A percentile compares a stretch with the other conserved stretches of the same genome.
These are phyloP conservation scores for Berghia stephanieae DNA, from an alignment of 1,140 invertebrate genomes.

Conservation along the genomic window DNA sequence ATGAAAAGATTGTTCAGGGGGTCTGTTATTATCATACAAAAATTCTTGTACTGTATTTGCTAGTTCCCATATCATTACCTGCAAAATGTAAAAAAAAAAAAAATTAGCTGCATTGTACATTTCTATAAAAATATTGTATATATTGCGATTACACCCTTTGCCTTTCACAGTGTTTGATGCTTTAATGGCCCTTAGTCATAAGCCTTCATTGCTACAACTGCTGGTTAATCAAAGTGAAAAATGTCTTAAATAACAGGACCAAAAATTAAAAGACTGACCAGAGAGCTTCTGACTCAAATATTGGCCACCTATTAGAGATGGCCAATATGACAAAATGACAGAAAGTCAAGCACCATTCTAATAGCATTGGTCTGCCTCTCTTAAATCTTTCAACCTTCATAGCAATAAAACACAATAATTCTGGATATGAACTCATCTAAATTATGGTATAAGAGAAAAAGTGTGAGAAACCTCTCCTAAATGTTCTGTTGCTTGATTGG, in stretches of 20 bases:
- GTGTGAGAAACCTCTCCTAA: conserved; percentile 74
- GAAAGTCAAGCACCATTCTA: too few species aligned
- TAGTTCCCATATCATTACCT: conserved; percentile 79
- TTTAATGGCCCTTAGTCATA: neutral
- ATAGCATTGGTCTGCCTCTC: too few species aligned
- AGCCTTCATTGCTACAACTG: neutral
- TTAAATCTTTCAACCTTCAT: too few species aligned
- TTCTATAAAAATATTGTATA: neutral
- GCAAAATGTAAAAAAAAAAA: conserved; percentile 10
- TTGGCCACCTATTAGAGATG: too few species aligned
- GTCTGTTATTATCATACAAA: conserved; percentile 78
- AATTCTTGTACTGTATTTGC: conserved; percentile 76
- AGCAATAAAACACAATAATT: too few species aligned
- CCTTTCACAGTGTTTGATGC: neutral
- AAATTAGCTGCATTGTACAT: neutral
- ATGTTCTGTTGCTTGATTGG: conserved; percentile 69
- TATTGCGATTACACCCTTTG: neutral
- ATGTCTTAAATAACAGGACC: neutral
- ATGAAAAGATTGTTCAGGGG: conserved; percentile 80
- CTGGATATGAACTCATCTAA: too few species aligned
- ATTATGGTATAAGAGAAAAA: too few species aligned
- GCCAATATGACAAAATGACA: too few species aligned
- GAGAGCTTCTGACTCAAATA: too few species aligned
- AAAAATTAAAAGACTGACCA: too few species aligned
- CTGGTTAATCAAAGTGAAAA: neutral